Evolutionary conservation across 2,797 vertebrate genomes (phyloP), one percentile per base, ranked within the genome.

Genomic region (Chrosomus eos): DNA sequence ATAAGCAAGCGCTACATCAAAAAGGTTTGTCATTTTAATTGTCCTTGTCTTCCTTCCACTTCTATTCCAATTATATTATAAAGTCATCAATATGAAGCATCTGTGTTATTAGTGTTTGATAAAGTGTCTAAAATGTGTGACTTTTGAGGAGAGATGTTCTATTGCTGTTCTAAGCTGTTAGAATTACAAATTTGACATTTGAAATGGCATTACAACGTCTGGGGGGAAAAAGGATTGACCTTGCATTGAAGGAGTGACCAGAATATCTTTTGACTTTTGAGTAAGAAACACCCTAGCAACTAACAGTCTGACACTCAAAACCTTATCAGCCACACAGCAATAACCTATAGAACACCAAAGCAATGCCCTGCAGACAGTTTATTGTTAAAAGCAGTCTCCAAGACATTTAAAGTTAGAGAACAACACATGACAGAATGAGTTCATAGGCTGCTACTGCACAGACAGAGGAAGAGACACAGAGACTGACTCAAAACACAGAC

Each of bases 321-420:
- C 26, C 8, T 72, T 72, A 72, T 43, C 70, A 48, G 31, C 2
- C 16, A 19, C 43, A 73, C 5, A 48, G 43, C 2, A 5, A n/a
- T 58, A n/a, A 58, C 53, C 21, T 48, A 18, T n/a, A 58, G 21
- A n/a, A 58, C 9, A 11, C 70, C 4, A 73, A 10, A 48, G 16
- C 2, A 5, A 71, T 26, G 68, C 23, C 21, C 40, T 72, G 40
- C 7, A 14, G 28, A 89, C 80, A 60, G 28, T 86, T 85, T 89
- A 92, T 89, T 88, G 80, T 81, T 86, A 84, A 91, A 89, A 88
- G 84, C 86, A 89, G 89, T 88, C 58, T 80, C 71, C 3, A 67
- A 83, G 84, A 88, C 71, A 67, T 89, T 82, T 87, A 80, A 88
- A 86, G 87, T 86, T 66, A 75, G 55, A 84, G 79, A 81, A 51